These are phyloP conservation scores for Crenichthys baileyi DNA, from an alignment of 2,797 vertebrate species.

Conservation along the genomic window DNA sequence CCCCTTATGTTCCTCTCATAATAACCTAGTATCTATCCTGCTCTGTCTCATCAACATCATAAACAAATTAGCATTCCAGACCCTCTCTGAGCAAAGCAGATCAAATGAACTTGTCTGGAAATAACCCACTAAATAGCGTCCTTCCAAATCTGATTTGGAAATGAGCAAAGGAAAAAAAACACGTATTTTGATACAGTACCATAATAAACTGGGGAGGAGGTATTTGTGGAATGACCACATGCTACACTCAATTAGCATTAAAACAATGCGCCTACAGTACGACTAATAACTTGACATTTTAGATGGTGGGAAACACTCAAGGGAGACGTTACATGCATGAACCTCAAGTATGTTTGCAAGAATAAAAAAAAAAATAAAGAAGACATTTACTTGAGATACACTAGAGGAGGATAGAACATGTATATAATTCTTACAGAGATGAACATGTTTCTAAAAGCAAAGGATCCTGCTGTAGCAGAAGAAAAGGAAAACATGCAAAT, in stretches of 20 bases:
- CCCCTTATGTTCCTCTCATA: conserved; percentile 12
- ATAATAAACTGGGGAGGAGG: conserved; percentile 52
- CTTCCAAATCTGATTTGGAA: conserved; percentile 64
- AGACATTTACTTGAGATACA: conserved; percentile 10
- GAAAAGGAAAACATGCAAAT: conserved; percentile 57
- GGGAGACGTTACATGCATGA: conserved; percentile 7
- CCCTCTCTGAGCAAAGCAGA: conserved; percentile 21
- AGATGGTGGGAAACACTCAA: conserved; percentile 18
- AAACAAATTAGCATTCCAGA: conserved; percentile 58
- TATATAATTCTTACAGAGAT: conserved; percentile 30
- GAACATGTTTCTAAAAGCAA: conserved; percentile 40
- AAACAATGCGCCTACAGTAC: conserved; percentile 75
- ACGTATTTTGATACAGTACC: conserved; percentile 54
- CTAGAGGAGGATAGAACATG: conserved; percentile 20
- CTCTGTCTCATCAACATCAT: conserved; percentile 23
- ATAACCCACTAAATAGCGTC: conserved; percentile 39
- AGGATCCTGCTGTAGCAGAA: conserved; percentile 46
- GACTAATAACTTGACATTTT: conserved; percentile 40
- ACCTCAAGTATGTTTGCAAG: conserved; percentile 13
- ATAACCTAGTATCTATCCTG: conserved; percentile 25
- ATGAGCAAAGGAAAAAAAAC: conserved; percentile 30
- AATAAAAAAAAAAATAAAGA: conserved; percentile 4
- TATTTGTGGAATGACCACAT: conserved; percentile 70
- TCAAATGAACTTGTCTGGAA: conserved; percentile 39
- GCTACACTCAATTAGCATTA: conserved; percentile 72